These are phyloP conservation scores for Hyperoplus immaculatus DNA, from an alignment of 2,797 vertebrate genomes.

Conservation along the genomic window DNA sequence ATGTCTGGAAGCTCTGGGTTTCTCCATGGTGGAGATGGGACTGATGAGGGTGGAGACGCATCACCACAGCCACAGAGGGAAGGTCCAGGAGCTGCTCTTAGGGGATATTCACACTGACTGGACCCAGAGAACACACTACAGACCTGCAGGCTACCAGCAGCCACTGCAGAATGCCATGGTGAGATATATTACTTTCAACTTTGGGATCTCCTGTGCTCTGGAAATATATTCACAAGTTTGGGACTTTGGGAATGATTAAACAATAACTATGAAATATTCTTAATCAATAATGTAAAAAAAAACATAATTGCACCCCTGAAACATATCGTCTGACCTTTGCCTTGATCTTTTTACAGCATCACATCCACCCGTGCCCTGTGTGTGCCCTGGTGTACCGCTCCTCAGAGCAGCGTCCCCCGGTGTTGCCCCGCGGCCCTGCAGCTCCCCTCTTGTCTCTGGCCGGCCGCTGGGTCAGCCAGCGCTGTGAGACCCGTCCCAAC, in stretches of 20 bases:
- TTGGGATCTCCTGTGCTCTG: conserved; percentile 1
- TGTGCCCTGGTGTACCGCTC: conserved; percentile 88
- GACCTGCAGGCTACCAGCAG: conserved; percentile 91
- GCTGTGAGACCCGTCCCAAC: conserved; percentile 89
- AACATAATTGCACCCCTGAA: not conserved
- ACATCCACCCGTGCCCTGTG: conserved; percentile 89
- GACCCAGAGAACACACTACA: conserved; percentile 87
- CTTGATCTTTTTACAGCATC: conserved; percentile 83
- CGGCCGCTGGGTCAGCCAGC: conserved; percentile 90
- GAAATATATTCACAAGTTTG: not conserved
- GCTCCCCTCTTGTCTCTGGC: conserved; percentile 77
- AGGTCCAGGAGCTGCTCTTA: conserved; percentile 90
- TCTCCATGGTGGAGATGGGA: conserved; percentile 92
- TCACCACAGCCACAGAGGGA: conserved; percentile 77
- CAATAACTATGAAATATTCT: not conserved
- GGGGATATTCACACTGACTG: conserved; percentile 92
- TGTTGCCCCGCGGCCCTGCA: conserved; percentile 74
- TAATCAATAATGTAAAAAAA: not conserved
- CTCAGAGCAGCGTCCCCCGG: conserved; percentile 86
- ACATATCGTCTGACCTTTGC: not conserved
- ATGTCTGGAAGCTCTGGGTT: conserved; percentile 87
- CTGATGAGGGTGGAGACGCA: conserved; percentile 88
- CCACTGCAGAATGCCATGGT: conserved; percentile 93
- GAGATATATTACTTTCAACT: conserved; percentile 63
- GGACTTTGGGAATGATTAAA: not conserved